Evolutionary conservation across 2,888 invertebrate species (phyloP).

Genomic region (Hypomecis punctinalis): DNA sequence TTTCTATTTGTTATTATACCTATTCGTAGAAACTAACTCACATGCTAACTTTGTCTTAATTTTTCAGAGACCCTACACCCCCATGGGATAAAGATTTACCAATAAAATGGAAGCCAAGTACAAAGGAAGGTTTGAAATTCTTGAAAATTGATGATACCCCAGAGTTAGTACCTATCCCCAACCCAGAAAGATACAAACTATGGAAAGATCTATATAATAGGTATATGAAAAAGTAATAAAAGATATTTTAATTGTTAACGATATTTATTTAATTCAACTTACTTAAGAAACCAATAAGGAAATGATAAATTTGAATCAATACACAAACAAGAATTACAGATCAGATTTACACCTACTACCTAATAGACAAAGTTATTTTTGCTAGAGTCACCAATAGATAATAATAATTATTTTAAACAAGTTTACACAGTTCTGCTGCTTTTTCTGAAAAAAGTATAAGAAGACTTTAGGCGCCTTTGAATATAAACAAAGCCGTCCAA

Average conservation of each 20-base stretch:
- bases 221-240: conserved; percentile 30
- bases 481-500: conserved; percentile 37
- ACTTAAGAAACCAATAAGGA: neutral
- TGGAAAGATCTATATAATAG: conserved; percentile 23
- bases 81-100: conserved; percentile 15
- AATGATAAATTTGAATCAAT: neutral
- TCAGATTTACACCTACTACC: too few relatives aligned
- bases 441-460: conserved; percentile 17
- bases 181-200: conserved; percentile 10
- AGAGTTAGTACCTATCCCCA: conserved; percentile 15
- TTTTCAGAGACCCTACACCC: conserved; percentile 40
- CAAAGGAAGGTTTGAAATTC: conserved; percentile 16
- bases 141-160: conserved; percentile 16
- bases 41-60: neutral
- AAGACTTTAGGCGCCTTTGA: conserved; percentile 34
- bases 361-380: too few relatives aligned
- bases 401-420: too few relatives aligned
- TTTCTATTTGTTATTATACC: neutral
- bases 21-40: neutral
- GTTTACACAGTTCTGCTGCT: neutral
- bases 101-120: conserved; percentile 32
- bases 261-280: neutral
- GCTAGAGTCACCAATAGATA: too few relatives aligned
- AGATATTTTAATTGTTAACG: neutral
- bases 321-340: neutral